Base-by-base conservation (phyloP, 2,797 vertebrate genomes). In the Squalus acanthias region DNA sequence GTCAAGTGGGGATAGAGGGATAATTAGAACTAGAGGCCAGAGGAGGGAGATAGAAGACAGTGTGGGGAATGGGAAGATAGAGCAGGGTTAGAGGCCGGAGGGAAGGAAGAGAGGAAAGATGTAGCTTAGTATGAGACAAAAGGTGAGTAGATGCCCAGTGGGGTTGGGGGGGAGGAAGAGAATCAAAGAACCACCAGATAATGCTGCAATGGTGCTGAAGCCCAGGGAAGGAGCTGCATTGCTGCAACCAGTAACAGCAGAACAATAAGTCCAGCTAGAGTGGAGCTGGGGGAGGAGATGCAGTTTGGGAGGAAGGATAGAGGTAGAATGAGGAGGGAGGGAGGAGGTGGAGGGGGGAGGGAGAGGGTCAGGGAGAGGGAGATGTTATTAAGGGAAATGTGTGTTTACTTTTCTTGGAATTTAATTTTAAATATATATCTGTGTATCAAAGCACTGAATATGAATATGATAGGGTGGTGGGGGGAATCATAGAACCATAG, bases 331-430 rank as follows among this genome's bases (percentile, higher is more conserved):
- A 74, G 89, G 96, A 96, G 39, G 53, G 72, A 96, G 39, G 39
- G 50, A 69, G 8, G 50, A 92, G 60, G 53, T 50, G 79, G 67
- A 87, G 39, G 74, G 96, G 96, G 60, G 94, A 76, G 88, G 97
- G 96, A 97, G 22, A 53, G 53, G 93, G 96, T 96, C 89, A 95
- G 96, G 96, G 69, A 29, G 57, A 97, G 97, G 97, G 97, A 97
- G 97, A 97, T 97, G 96, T 96, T 97, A 97, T 98, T 98, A 97
- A 96, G 97, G 97, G 96, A 96, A 97, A 98, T 98, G 97, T 97
- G 97, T 97, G 96, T 97, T 98, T 97, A 97, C 97, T 98, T 97
- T 96, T 92, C 15, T 46, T 46, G n/a, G 17, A 46, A 17, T 46
- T 82, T 82, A 46, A 8, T 82, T 82, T 82, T 17, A 92, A 65